Conservation (phyloP, 37 sponge, comb jelly and placozoan genomes). For the Aphrocallistes beatrix region DNA sequence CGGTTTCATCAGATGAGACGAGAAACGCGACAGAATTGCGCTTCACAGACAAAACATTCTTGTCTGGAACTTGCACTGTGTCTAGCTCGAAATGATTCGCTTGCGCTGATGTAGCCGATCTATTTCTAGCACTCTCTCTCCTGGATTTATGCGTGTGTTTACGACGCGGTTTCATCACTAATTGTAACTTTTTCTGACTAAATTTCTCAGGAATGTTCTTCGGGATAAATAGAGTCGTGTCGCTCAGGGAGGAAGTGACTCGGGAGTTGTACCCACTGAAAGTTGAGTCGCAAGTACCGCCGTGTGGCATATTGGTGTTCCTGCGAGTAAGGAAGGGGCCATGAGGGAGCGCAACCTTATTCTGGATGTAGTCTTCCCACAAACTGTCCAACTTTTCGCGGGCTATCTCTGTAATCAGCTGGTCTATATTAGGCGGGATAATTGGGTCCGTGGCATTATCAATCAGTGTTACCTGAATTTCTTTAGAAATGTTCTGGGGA, state of each 20-base stretch:
- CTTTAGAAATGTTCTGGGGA: background rate
- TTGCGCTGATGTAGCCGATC: too few species aligned
- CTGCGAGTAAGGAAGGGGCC: background rate
- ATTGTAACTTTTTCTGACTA: background rate
- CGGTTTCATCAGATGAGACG: background rate
- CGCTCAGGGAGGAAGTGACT: background rate
- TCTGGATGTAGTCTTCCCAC: background rate
- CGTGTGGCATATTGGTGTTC: background rate
- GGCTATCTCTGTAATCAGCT: background rate
- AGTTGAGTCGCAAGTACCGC: background rate
- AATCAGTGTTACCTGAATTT: background rate
- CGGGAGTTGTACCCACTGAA: background rate
- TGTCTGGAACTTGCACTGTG: background rate
- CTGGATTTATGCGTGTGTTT: background rate
- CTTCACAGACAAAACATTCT: background rate
- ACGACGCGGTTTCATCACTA: background rate
- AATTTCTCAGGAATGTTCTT: background rate
- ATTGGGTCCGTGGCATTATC: background rate
- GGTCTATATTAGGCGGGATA: background rate
- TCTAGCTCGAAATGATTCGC: too few species aligned
- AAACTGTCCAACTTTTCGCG: background rate
- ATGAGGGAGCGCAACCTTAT: background rate
- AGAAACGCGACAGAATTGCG: background rate
- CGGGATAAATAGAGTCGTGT: background rate
- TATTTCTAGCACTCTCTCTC: too few species aligned